Evolutionary conservation across 2,797 vertebrate genomes (phyloP), one percentile per base, ranked within the genome.

Genomic region (Aulostomus chinensis): DNA sequence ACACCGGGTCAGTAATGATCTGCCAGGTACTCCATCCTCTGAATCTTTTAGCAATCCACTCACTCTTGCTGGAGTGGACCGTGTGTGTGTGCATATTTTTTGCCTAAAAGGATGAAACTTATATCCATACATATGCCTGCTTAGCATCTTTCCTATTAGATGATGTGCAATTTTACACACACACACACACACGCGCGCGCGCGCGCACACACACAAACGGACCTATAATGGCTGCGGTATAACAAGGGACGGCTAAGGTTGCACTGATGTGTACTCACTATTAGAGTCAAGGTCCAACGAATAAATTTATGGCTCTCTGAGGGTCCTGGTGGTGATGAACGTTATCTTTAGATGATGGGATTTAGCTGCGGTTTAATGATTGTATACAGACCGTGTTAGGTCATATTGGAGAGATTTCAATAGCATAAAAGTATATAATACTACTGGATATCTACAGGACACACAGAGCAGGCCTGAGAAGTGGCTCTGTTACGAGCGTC

Each of bases 1-100:
- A 64, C 60, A 63, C 47, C 41, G 29, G 28, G 14, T 34, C 53
- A 58, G 72, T 76, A 83, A 84, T 78, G 76, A 83, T 83, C 65
- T 70, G 47, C 68, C 64, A 64, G 58, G 29, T 55, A 45, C 68
- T 62, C 52, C 72, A 58, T 42, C 59, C 42, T 67, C 73, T 69
- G 68, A 80, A 76, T 83, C 58, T 75, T 73, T 73, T 58, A 82
- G 75, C 66, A 57, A 45, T 71, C 40, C 21, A 36, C 60, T 29
- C 25, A 15, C 40, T 68, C 66, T 72, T 64, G 28, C 12, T 24
- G 54, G 67, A 67, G 35, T 4, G 0, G n/a, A n/a, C n/a, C n/a
- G 1, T 18, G 7, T 53, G 29, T 16, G 37, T 24, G 17, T 33
- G 9, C 35, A 16, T 37, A 33, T 42, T 51, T 35, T 35, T 58